Percentiles rank a stretch among this genome's conserved stretches.
These are phyloP conservation scores for Pilophorus perplexus DNA, from an alignment of 2,888 invertebrate genomes.

Conservation along the genomic window DNA sequence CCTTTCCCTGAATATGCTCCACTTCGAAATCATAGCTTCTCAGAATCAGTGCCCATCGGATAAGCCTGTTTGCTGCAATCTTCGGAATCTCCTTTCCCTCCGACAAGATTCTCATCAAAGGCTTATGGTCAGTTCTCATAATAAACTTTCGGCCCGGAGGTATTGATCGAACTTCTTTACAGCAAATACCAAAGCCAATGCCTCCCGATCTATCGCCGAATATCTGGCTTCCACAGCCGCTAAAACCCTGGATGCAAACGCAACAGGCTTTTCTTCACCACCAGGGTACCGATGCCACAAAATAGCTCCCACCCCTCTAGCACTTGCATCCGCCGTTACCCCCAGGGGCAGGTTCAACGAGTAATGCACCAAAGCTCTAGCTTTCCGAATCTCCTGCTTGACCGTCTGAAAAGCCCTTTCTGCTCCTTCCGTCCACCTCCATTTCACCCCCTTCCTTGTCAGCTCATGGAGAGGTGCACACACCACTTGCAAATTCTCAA, in stretches of 20 bases:
- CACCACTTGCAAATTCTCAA: slow-evolving; percentile 25
- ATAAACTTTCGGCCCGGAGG: background rate
- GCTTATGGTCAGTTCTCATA: background rate
- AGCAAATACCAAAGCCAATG: slow-evolving; percentile 29
- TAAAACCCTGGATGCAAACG: slow-evolving; percentile 26
- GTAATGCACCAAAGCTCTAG: slow-evolving; percentile 20
- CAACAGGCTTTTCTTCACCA: slow-evolving; percentile 30
- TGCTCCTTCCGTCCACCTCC: slow-evolving; percentile 33
- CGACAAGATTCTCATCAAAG: background rate
- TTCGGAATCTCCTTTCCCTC: slow-evolving; percentile 41
- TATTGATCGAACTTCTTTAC: too few relatives aligned
- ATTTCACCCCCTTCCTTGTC: slow-evolving; percentile 26
- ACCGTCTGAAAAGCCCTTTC: slow-evolving; percentile 21
- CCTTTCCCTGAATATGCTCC: background rate
- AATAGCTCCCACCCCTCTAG: slow-evolving; percentile 34
- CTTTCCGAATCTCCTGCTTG: slow-evolving; percentile 12
- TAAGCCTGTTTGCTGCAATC: slow-evolving; percentile 41
- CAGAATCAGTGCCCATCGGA: background rate
- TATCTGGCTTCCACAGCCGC: slow-evolving; percentile 10
- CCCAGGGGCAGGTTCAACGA: background rate
- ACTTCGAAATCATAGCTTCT: background rate
- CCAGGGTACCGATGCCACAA: slow-evolving; percentile 27
- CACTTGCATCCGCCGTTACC: slow-evolving; percentile 37
- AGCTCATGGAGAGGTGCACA: slow-evolving; percentile 33
- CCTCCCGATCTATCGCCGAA: slow-evolving; percentile 34